phyloP scores from a whole-genome alignment of 2,113 vertebrate genomes.

The Hippocampus barbouri region DNA sequence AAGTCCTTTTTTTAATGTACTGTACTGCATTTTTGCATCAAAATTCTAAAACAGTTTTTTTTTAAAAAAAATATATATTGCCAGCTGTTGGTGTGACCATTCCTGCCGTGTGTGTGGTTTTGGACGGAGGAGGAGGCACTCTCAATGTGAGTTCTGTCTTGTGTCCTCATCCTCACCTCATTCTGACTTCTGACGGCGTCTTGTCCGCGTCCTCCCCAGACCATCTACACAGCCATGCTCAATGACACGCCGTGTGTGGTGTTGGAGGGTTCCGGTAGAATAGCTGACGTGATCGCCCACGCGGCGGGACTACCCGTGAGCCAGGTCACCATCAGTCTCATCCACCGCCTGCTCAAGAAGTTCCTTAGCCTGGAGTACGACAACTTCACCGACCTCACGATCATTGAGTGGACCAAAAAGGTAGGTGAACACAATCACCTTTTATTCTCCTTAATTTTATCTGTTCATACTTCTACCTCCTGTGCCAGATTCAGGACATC shows the following conservation, averaged over 20 bases:
- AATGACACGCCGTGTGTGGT: constrained; percentile 87
- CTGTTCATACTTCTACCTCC: not conserved
- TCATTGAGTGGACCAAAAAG: constrained; percentile 92
- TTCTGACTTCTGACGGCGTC: not conserved
- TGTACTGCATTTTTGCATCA: not conserved
- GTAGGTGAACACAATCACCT: constrained; percentile 51
- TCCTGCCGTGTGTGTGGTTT: constrained; percentile 88
- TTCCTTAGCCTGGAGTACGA: constrained; percentile 79
- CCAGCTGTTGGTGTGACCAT: constrained; percentile 78
- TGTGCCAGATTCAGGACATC: constrained; percentile 89
- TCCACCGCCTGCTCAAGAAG: constrained; percentile 75
- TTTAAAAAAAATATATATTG: constrained; percentile 14
- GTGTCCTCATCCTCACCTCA: not conserved
- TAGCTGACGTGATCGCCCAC: constrained; percentile 88
- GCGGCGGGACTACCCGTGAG: constrained; percentile 75
- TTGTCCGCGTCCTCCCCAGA: constrained; percentile 66
- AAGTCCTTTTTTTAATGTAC: too few relatives aligned
- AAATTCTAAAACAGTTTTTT: constrained; percentile 1
- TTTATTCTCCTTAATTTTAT: not conserved
- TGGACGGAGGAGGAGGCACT: constrained; percentile 92
- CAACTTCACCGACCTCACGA: constrained; percentile 68
- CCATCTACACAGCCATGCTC: constrained; percentile 85
- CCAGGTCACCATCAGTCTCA: constrained; percentile 75
- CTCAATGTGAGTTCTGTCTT: constrained; percentile 78
- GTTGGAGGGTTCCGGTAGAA: constrained; percentile 88